Base-by-base conservation (phyloP, 2,797 vertebrate species). In the Melopsittacus undulatus region DNA sequence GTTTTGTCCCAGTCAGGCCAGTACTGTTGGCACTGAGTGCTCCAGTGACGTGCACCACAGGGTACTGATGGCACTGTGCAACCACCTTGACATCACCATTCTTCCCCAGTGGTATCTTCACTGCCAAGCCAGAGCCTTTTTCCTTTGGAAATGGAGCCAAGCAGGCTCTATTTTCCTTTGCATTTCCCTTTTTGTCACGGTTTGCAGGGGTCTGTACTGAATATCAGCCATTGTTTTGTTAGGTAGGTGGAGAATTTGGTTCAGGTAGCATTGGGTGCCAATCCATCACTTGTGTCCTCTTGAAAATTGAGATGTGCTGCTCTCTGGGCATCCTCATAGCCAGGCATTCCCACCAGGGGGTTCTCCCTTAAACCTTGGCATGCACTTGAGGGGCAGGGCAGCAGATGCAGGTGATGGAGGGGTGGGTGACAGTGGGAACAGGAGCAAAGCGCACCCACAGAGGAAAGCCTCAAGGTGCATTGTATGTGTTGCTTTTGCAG, bases 401-500 rank as follows among this genome's bases (percentile, higher is more conserved):
- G 5, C 67, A 21, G 5, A 3, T 43, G 22, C 26, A 9, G 45
- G 57, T 32, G 45, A 36, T 1, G 7, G 40, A 22, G 40, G 5
- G 15, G 29, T 23, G 68, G 22, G 68, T 49, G 74, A 18, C 15
- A 20, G 63, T 5, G 3, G 56, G 43, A 34, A 30, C 34, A 13
- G 1, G 3, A 79, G 51, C 24, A 42, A 36, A 36, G 9, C 1
- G 5, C 26, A 5, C 24, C 54, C 46, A 11, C 0, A 32, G 32
- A 62, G 56, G 16, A 49, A 7, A 67, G 36, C 34, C 30, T 62
- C 0, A 0, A 36, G 61, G 36, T 32, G 29, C 19, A 7, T 32
- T 12, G 3, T 13, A 20, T 7, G 0, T 0, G 0, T 32, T 2
- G 21, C n/a, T 45, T 34, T 51, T 49, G 23, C 42, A 36, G 21